phyloP scores from a whole-genome alignment of 2,113 vertebrate genomes.

The Heterocephalus glaber region DNA sequence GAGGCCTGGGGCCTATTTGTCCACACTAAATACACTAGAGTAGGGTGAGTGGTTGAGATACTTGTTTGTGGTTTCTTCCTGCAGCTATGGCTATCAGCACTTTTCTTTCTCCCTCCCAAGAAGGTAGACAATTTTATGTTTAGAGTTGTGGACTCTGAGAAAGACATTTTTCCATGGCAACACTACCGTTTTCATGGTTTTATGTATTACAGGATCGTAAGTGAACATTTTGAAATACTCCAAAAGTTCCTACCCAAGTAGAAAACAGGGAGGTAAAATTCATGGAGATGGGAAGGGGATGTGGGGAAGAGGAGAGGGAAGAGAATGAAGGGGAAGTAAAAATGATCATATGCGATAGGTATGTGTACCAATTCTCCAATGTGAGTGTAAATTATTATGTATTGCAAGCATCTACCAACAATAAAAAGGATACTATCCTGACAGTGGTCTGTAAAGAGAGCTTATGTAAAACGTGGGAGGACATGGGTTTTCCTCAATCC shows the following conservation, averaged over 20 bases:
- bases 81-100: not conserved
- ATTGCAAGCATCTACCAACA: not conserved
- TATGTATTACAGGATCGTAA: not conserved
- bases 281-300: not conserved
- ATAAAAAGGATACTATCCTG: not conserved
- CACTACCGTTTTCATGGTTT: not conserved
- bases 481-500: not conserved
- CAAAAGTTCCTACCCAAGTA: not conserved
- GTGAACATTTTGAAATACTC: not conserved
- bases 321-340: not conserved
- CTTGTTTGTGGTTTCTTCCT: not conserved
- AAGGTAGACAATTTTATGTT: not conserved
- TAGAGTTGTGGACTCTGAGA: not conserved
- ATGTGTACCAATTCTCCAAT: not conserved
- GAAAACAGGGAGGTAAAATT: not conserved
- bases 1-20: not conserved
- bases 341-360: not conserved
- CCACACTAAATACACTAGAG: not conserved
- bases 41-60: not conserved
- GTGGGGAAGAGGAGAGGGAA: not conserved
- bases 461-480: not conserved
- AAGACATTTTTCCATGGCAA: not conserved
- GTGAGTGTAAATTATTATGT: not conserved
- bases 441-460: not conserved
- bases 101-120: not conserved